A percentile compares a stretch with the other conserved stretches of the same genome.
phyloP scores from a whole-genome alignment of 2,113 vertebrate species.

The Pangasianodon hypophthalmus region DNA sequence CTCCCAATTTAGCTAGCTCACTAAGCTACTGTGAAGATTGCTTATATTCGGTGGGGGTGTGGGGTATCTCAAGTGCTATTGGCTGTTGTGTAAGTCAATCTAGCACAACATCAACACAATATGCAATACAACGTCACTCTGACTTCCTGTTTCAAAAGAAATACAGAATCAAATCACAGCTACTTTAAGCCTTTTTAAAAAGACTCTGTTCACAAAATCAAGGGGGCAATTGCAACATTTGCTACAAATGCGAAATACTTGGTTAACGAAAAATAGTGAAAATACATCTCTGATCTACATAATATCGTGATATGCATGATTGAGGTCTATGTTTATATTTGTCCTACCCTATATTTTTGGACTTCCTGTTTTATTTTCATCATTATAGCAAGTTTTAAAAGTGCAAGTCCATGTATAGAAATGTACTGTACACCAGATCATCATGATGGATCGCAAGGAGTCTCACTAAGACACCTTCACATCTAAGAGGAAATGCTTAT shows the following conservation, averaged over 20 bases:
- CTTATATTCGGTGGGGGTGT: background rate
- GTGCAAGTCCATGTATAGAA: background rate
- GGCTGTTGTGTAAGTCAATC: background rate
- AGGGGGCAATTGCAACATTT: no score
- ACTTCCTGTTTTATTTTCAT: background rate
- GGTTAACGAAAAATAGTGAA: background rate
- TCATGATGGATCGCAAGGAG: background rate
- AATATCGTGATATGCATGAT: background rate
- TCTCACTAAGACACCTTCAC: slow-evolving; percentile 3
- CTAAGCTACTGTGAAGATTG: background rate
- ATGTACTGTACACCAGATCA: background rate
- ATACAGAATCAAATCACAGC: background rate
- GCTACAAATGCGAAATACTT: background rate
- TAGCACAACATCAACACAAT: background rate
- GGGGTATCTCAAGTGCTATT: background rate
- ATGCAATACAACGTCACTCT: background rate
- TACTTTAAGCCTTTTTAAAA: no score
- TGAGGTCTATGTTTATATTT: background rate
- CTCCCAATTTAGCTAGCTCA: background rate
- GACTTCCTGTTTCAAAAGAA: background rate
- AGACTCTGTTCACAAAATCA: no score
- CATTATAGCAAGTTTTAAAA: background rate
- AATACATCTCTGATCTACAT: background rate
- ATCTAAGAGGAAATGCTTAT: slow-evolving; percentile 26
- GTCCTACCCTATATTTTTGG: background rate